Conservation (phyloP, 2,797 vertebrate genomes). For the Steatocranus sp. region DNA sequence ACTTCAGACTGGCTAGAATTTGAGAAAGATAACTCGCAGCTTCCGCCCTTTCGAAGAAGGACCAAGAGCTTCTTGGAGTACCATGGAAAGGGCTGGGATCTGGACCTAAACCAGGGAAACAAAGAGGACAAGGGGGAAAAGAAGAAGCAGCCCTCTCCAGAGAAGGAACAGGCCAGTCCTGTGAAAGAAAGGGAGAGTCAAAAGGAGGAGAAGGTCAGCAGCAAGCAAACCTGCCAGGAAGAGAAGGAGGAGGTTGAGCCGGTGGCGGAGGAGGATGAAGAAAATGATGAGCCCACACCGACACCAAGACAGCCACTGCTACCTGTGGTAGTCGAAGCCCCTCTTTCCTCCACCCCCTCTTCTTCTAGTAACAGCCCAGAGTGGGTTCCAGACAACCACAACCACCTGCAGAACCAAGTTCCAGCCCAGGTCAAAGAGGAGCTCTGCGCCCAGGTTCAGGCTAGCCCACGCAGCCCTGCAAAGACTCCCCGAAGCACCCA, state of each 20-base stretch:
- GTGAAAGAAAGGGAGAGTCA: constrained; percentile 68
- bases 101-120: constrained; percentile 55
- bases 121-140: constrained; percentile 64
- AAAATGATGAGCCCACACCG: constrained; percentile 61
- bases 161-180: constrained; percentile 69
- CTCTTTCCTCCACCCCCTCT: constrained; percentile 62
- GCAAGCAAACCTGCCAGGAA: constrained; percentile 56
- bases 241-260: constrained; percentile 58
- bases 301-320: constrained; percentile 56
- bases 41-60: constrained; percentile 77
- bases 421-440: constrained; percentile 55
- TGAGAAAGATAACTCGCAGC: constrained; percentile 83
- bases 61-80: constrained; percentile 96
- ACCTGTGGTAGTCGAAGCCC: constrained; percentile 66
- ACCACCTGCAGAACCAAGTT: constrained; percentile 43
- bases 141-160: constrained; percentile 46
- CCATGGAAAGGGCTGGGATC: constrained; percentile 75
- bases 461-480: constrained; percentile 61
- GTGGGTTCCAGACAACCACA: constrained; percentile 48
- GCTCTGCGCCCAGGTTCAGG: constrained; percentile 35
- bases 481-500: constrained; percentile 65
- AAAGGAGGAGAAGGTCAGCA: constrained; percentile 66
- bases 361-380: constrained; percentile 61
- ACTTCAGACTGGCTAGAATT: constrained; percentile 86
- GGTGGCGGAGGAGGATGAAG: constrained; percentile 43